Evolutionary conservation across 2,797 vertebrate genomes (phyloP), one percentile per base, ranked within the genome.

Genomic region (Chiloscyllium punctatum): DNA sequence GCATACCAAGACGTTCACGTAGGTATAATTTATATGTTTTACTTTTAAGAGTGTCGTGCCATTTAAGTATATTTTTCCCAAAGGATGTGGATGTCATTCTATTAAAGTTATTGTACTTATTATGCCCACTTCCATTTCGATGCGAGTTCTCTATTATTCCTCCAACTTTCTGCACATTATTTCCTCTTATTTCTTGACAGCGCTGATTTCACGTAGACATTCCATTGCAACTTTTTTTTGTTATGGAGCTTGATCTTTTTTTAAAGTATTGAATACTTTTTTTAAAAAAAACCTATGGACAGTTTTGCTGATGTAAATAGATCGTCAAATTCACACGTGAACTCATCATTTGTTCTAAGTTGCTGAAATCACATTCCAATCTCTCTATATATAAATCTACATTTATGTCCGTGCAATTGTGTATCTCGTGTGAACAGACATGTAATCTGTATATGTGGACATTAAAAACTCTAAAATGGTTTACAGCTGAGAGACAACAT

Each of bases 1-100:
- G 62, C 88, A 66, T 62, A 62, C 6, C 30, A 91, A 66, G 37
- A 92, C 66, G 0, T 66, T 68, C 57, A n/a, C 33, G 90, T 92
- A 69, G n/a, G n/a, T 69, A 25, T 92, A 92, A 37, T 92, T 92
- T 69, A 92, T 84, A 48, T 69, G 90, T 37, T 92, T 92, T 92
- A 92, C 69, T 92, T 92, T 92, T 42, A 92, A 69, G n/a, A 91
- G 62, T 62, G 57, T 66, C 66, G 88, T 66, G 57, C 13, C 57
- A 91, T 91, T 91, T 91, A 91, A 66, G 57, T 91, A 91, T 91
- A 91, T 66, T 92, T 92, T 92, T 74, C 48, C 57, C 90, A 92
- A 66, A 92, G 62, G 66, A 92, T 69, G 90, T 92, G 90, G 66
- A 91, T 68, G 33, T 92, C 33, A 62, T 25, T 92, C 62, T 92